Conservation (phyloP, 2,888 invertebrate genomes). For the Erebia aethiops region DNA sequence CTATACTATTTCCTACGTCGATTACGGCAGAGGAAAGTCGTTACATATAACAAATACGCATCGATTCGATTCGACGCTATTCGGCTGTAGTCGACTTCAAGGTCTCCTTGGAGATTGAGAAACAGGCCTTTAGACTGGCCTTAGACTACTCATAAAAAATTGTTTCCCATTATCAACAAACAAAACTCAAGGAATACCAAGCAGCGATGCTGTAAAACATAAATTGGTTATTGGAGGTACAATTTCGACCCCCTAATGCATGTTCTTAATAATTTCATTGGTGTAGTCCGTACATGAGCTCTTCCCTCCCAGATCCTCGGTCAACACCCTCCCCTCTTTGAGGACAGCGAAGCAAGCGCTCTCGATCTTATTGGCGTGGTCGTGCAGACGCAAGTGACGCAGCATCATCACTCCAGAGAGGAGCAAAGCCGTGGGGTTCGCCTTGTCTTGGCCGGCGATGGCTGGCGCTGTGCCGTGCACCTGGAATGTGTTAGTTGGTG, state of each 20-base stretch:
- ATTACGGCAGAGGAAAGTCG: no score
- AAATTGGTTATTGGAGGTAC: no score
- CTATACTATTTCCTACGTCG: no score
- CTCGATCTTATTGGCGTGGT: conserved; percentile 91
- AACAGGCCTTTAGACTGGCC: neutral
- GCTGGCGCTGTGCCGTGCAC: conserved; percentile 99
- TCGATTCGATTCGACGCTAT: no score
- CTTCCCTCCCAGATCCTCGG: conserved; percentile 96
- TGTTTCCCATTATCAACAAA: no score
- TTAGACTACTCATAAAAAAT: no score
- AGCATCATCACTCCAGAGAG: conserved; percentile 99
- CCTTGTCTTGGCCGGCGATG: conserved; percentile 98
- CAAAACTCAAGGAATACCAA: no score
- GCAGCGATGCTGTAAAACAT: no score
- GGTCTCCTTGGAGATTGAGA: no score
- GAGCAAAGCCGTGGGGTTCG: conserved; percentile 98
- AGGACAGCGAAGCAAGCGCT: conserved; percentile 93
- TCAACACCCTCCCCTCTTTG: conserved; percentile 90
- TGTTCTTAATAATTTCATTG: conserved; percentile 87
- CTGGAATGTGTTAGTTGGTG: conserved; percentile 65
- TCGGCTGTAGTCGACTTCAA: no score
- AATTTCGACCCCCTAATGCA: conserved; percentile 45
- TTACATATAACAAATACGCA: no score
- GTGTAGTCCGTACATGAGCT: conserved; percentile 98
- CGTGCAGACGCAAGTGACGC: conserved; percentile 90